Conservation (phyloP, 2,888 invertebrate genomes). For the Fabriciana adippe region DNA sequence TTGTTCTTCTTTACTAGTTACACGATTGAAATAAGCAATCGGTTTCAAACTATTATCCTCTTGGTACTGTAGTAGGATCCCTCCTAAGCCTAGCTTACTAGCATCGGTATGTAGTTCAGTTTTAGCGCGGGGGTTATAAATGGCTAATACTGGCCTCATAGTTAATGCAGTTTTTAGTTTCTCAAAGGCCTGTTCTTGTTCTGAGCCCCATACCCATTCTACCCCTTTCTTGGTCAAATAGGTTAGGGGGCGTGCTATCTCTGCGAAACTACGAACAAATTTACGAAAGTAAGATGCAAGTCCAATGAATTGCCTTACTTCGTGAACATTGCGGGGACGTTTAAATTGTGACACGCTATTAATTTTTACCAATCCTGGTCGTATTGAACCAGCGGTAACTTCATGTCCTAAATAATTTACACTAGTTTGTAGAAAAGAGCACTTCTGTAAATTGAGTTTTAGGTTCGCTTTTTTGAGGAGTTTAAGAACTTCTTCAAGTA, state of each 20-base stretch:
- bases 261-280: slow-evolving; percentile 40
- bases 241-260: slow-evolving; percentile 25
- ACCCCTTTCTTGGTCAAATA: slow-evolving; percentile 16
- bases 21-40: too few species aligned
- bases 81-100: slow-evolving; percentile 6
- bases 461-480: too few species aligned
- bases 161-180: slow-evolving; percentile 18
- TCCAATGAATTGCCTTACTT: too few species aligned
- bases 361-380: slow-evolving; percentile 46
- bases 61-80: slow-evolving; percentile 12
- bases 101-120: slow-evolving; percentile 23
- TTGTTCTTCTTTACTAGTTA: too few species aligned
- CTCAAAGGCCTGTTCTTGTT: slow-evolving; percentile 18
- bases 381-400: slow-evolving; percentile 39
- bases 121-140: not conserved
- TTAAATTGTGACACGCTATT: slow-evolving; percentile 40
- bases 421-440: too few species aligned
- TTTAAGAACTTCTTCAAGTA: too few species aligned
- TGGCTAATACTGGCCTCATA: not conserved
- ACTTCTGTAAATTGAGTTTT: too few species aligned
- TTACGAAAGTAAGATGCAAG: too few species aligned
- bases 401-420: slow-evolving; percentile 41
- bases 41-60: not conserved
- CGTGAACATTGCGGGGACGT: slow-evolving; percentile 27
- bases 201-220: slow-evolving; percentile 24